Percentiles rank a stretch among this genome's conserved stretches.
Evolutionary conservation across 2,888 invertebrate genomes (phyloP).

Genomic region (Xylota segnis): DNA sequence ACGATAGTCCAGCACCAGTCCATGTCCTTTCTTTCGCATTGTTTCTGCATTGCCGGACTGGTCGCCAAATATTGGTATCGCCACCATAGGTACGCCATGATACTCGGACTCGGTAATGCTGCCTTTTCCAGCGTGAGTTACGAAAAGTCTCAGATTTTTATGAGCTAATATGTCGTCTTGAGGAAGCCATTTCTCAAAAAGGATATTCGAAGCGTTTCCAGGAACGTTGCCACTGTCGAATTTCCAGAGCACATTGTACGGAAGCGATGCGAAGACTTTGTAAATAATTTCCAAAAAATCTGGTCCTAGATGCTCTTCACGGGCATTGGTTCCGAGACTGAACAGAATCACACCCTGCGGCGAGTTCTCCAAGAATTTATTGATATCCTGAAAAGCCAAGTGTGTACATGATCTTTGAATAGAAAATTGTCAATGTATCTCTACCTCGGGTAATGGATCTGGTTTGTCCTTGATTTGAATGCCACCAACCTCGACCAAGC

Average conservation of each 20-base stretch:
- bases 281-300: conserved; percentile 85
- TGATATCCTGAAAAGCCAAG: conserved; percentile 76
- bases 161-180: conserved; percentile 91
- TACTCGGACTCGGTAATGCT: conserved; percentile 91
- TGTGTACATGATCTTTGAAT: not conserved
- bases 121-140: conserved; percentile 86
- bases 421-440: not conserved
- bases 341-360: conserved; percentile 78
- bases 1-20: conserved; percentile 41
- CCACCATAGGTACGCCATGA: conserved; percentile 90
- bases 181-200: conserved; percentile 82
- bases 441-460: conserved; percentile 68
- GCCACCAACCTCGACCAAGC: conserved; percentile 78
- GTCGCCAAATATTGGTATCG: conserved; percentile 91
- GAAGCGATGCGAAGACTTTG: conserved; percentile 85
- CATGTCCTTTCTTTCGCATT: conserved; percentile 86
- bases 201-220: conserved; percentile 81
- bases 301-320: conserved; percentile 82
- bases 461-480: conserved; percentile 77
- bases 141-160: conserved; percentile 86
- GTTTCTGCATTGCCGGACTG: conserved; percentile 91
- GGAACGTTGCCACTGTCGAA: conserved; percentile 31
- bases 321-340: conserved; percentile 82
- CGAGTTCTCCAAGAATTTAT: conserved; percentile 79
- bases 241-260: not conserved